These are phyloP conservation scores for Toxostoma redivivum DNA, from an alignment of 2,113 vertebrate species.

Conservation along the genomic window DNA sequence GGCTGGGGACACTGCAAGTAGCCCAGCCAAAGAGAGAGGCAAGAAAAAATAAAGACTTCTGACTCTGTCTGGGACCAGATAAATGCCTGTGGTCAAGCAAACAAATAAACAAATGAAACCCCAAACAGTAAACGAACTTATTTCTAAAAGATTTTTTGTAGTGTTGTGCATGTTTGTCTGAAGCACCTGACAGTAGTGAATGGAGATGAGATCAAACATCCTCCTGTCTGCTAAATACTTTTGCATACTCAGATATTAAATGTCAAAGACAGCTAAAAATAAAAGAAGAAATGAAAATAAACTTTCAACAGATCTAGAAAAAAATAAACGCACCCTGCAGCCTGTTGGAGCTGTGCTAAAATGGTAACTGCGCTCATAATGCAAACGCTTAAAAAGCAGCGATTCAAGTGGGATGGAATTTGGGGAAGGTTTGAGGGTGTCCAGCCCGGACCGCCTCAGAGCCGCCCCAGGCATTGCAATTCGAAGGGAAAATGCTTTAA, in stretches of 20 bases:
- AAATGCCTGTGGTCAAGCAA: background rate
- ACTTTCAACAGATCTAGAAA: background rate
- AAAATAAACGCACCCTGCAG: background rate
- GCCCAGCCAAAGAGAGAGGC: no score
- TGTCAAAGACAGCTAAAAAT: background rate
- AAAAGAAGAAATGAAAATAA: background rate
- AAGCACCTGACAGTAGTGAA: background rate
- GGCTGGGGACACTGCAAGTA: background rate
- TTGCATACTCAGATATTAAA: background rate
- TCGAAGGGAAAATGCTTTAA: background rate
- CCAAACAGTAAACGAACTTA: background rate
- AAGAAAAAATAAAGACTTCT: background rate
- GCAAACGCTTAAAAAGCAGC: background rate
- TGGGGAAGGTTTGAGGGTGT: accelerated
- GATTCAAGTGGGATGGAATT: background rate
- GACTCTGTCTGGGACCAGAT: background rate
- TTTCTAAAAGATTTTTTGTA: background rate
- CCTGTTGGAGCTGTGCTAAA: background rate
- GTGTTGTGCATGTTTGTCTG: background rate
- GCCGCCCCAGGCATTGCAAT: background rate
- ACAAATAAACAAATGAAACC: background rate
- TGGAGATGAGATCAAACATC: accelerated
- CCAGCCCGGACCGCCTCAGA: background rate
- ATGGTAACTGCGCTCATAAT: accelerated
- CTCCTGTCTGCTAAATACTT: background rate